A percentile compares a stretch with the other conserved stretches of the same genome.
phyloP scores from a whole-genome alignment of 2,113 vertebrate genomes.

The Megaleporinus macrocephalus region DNA sequence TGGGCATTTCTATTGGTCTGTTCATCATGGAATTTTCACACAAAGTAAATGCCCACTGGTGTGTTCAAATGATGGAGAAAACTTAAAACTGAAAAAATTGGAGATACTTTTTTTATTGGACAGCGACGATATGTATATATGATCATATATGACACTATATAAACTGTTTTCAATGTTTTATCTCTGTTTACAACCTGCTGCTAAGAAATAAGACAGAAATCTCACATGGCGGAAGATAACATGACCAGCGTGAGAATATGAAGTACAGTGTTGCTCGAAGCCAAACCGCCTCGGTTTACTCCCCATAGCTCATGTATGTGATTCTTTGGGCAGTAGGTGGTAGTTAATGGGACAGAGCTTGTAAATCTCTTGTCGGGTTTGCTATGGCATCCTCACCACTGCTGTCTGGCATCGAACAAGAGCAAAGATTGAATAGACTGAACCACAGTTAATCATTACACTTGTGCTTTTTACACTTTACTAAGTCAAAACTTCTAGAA shows the following conservation, averaged over 20 bases:
- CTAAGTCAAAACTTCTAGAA: not conserved
- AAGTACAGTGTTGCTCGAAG: not conserved
- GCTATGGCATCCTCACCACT: not conserved
- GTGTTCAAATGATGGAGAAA: too few species aligned
- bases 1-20: too few species aligned
- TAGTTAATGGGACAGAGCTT: conserved; percentile 18
- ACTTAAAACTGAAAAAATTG: too few species aligned
- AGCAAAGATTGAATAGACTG: not conserved
- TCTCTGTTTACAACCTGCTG: not conserved
- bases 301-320: conserved; percentile 20
- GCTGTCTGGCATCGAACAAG: conserved; percentile 2
- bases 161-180: too few species aligned
- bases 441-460: not conserved
- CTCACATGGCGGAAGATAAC: conserved; percentile 23
- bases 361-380: conserved; percentile 27
- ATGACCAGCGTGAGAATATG: conserved; percentile 3
- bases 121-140: too few species aligned
- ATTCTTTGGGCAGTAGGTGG: conserved; percentile 31
- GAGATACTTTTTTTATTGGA: too few species aligned
- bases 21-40: too few species aligned
- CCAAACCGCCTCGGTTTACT: conserved; percentile 31
- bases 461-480: not conserved
- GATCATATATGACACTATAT: not conserved
- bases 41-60: too few species aligned
- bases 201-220: not conserved